Evolutionary conservation across 2,113 vertebrate species (phyloP), one percentile per base, ranked within the genome.

Genomic region (Nicator chloris): DNA sequence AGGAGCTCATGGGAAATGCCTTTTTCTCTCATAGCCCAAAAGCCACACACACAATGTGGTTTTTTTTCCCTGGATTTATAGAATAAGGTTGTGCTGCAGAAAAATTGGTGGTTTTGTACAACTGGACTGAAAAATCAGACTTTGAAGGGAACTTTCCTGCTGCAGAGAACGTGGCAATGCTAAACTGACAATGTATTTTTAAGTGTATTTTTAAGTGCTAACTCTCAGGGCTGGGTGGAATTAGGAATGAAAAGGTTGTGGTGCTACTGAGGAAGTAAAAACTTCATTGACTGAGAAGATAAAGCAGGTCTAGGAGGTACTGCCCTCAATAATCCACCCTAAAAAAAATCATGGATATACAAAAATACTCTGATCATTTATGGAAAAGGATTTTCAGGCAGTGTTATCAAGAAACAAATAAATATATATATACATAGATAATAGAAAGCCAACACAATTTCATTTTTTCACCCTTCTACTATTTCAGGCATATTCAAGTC

Each of bases 21-120:
- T 88, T 31, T 35, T 71, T 20, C 60, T 42, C 33, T 92, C 66
- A 50, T 4, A 73, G 35, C 24, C 50, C 65, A 50, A 76, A 91
- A 80, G n/a, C 26, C 30, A 54, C 11, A 22, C 8, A 54, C 1
- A 44, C 51, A 40, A 64, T 0, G 1, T n/a, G 18, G 47, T 9
- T 49, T 56, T 39, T 42, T 42, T 23, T 16, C 31, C 17, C 49
- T 45, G 21, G 7, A 68, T 19, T 49, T 61, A 49, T 0, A 40
- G 9, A 77, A 33, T 13, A 39, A 61, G 5, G 8, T 21, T 40
- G 24, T 63, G 35, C 51, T 72, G 13, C 23, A 82, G 56, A 64
- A 68, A 82, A 88, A 44, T 7, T 4, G 1, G 17, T 65, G n/a
- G n/a, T 82, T 82, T 80, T 65, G 15, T 21, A 69, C 5, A 90